These are phyloP conservation scores for Drosophila willistoni DNA, from an alignment of 1,140 invertebrate genomes.

Conservation along the genomic window DNA sequence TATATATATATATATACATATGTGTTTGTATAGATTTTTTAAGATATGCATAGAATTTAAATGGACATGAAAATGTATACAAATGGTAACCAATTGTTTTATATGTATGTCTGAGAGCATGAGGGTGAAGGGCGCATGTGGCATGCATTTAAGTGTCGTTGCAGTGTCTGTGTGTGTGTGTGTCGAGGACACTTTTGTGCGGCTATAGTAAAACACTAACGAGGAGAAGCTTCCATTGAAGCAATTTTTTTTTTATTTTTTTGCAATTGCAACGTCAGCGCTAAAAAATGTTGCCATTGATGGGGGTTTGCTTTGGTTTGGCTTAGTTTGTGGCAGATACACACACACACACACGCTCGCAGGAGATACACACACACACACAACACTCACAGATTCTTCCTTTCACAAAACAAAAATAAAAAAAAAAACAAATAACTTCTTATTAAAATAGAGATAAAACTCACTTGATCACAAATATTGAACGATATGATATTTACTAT, in stretches of 20 bases:
- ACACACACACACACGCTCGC: conserved; percentile 37
- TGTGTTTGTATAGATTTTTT: not conserved
- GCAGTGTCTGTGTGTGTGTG: conserved; percentile 14
- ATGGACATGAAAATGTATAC: not conserved
- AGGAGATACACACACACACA: conserved; percentile 18
- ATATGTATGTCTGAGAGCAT: not conserved
- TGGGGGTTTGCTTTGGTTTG: conserved; percentile 12
- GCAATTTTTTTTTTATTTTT: conserved; percentile 4
- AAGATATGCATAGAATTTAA: not conserved
- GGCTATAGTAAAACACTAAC: conserved; percentile 59
- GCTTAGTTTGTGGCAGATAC: conserved; percentile 46
- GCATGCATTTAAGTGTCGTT: conserved; percentile 21
- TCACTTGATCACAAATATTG: conserved; percentile 6
- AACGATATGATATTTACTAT: not conserved
- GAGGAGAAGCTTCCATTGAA: conserved; percentile 57
- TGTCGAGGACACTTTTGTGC: conserved; percentile 56
- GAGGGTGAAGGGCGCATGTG: conserved; percentile 18
- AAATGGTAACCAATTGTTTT: not conserved
- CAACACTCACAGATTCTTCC: conserved; percentile 32
- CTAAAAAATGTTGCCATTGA: conserved; percentile 60
- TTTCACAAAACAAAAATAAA: conserved; percentile 23
- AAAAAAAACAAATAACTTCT: not conserved
- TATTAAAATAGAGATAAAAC: not conserved
- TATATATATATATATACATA: no score
- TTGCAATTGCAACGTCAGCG: conserved; percentile 67